Base-by-base conservation (phyloP, 1,140 invertebrate genomes). In the Heliconius melpomene region DNA sequence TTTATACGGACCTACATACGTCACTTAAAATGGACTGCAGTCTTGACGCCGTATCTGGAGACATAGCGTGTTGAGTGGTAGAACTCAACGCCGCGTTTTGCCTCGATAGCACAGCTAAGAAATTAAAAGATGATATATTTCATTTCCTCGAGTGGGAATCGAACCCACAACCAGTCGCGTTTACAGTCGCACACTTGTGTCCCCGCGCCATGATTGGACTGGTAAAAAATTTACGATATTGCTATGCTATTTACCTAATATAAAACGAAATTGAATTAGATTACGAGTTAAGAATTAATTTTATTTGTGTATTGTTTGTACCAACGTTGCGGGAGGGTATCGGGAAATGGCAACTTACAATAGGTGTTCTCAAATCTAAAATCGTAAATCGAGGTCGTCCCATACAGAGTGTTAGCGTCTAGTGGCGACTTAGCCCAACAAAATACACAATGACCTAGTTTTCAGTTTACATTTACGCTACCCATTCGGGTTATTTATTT, bases 361-460 rank as follows among this genome's bases (percentile, higher is more conserved):
- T 60, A 60, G 54, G 54, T 20, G 18, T 57, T 23, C 54, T 66
- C 23, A 66, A 66, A 66, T 66, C 60, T 66, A 66, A 66, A 66
- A 66, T 66, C 60, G 60, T 66, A 66, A 26, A 66, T 66, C 60
- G 60, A 66, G 60, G 60, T 29, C 60, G 26, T 66, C 23, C 23
- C 26, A 66, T 66, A 66, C 26, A 66, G 60, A 16, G 26, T 66
- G 26, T 66, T 66, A 36, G 32, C 32, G 6, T 36, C 32, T 36
- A 36, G 32, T 26, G 26, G 60, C 60, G 60, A 66, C 60, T 66
- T 66, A 66, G 60, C 26, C 23, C 60, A 29, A 66, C 60, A 66
- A 66, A 66, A 66, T 66, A 66, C 26, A 29, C 60, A 29, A 29
- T 29, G 60, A 66, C 60, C 60, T 18, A 66, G 60, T 66, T 66